A percentile compares a stretch with the other conserved stretches of the same genome.
Evolutionary conservation across 2,113 vertebrate genomes (phyloP).

Genomic region (Isichthys henryi): DNA sequence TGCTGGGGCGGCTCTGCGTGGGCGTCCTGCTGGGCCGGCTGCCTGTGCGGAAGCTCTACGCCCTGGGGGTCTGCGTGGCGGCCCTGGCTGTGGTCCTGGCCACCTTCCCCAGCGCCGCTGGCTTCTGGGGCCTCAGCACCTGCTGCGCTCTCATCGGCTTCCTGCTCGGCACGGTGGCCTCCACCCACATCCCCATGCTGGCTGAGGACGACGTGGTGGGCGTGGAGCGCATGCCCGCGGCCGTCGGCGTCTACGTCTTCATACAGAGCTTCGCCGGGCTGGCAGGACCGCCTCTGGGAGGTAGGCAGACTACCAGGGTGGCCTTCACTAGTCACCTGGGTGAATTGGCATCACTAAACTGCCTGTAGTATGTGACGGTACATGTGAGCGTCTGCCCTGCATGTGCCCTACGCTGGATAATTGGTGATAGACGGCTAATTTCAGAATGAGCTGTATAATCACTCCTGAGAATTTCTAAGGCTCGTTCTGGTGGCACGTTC

Average conservation of each 20-base stretch:
- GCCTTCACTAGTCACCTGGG: not conserved
- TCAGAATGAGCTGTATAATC: not conserved
- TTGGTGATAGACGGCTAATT: not conserved
- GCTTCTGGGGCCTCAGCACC: slow-evolving; percentile 76
- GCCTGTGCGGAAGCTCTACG: slow-evolving; percentile 74
- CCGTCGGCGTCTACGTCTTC: slow-evolving; percentile 87
- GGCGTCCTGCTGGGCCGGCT: slow-evolving; percentile 72
- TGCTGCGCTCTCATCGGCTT: slow-evolving; percentile 83
- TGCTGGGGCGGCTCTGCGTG: slow-evolving; percentile 72
- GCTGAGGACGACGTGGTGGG: slow-evolving; percentile 89
- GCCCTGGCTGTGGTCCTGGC: slow-evolving; percentile 67
- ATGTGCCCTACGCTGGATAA: not conserved
- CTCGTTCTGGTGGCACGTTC: not conserved
- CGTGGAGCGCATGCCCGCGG: slow-evolving; percentile 82
- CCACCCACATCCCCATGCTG: slow-evolving; percentile 87
- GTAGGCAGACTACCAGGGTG: slow-evolving; percentile 48
- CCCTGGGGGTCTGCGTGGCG: slow-evolving; percentile 73
- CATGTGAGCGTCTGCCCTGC: not conserved
- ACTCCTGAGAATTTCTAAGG: not conserved
- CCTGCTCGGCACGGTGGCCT: slow-evolving; percentile 77
- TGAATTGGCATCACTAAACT: not conserved
- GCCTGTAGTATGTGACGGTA: not conserved
- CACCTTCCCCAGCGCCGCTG: slow-evolving; percentile 72
- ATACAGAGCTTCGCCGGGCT: slow-evolving; percentile 92
- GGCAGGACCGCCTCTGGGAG: slow-evolving; percentile 90